Evolutionary conservation across 1,140 invertebrate species (phyloP).

Genomic region (Listronotus oregonensis): DNA sequence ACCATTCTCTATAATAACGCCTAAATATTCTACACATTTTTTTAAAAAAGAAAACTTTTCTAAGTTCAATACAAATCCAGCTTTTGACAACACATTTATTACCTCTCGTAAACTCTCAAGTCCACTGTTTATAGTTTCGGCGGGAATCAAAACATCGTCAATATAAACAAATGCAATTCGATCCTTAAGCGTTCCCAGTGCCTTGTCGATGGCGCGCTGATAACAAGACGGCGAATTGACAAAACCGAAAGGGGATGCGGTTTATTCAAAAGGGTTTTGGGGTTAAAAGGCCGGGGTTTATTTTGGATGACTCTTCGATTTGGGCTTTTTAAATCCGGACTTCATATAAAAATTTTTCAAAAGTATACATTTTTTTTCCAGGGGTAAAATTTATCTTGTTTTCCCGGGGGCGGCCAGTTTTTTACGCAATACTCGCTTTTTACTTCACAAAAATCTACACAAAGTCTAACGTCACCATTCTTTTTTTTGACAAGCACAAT

Average conservation of each 20-base stretch:
- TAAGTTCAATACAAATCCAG: slow-evolving; percentile 19
- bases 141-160: slow-evolving; percentile 46
- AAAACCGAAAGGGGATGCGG: no score
- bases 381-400: slow-evolving; percentile 50
- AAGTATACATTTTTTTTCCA: slow-evolving; percentile 36
- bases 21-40: slow-evolving; percentile 21
- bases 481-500: no score
- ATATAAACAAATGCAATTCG: slow-evolving; percentile 46
- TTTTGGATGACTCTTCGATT: slow-evolving; percentile 35
- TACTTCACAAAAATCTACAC: no score
- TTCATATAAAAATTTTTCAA: slow-evolving; percentile 40
- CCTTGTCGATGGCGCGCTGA: no score
- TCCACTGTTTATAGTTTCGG: slow-evolving; percentile 46
- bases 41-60: slow-evolving; percentile 7
- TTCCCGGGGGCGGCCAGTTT: slow-evolving; percentile 50
- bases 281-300: slow-evolving; percentile 37
- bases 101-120: background rate
- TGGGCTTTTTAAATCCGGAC: slow-evolving; percentile 38
- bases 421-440: slow-evolving; percentile 54
- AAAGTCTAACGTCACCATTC: no score
- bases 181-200: slow-evolving; percentile 20
- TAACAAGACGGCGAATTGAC: no score
- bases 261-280: no score
- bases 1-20: slow-evolving; percentile 21
- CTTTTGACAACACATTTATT: background rate